Percentiles rank a stretch among this genome's conserved stretches.
Evolutionary conservation across 2,113 vertebrate species (phyloP).

Genomic region (Silurus asotus): DNA sequence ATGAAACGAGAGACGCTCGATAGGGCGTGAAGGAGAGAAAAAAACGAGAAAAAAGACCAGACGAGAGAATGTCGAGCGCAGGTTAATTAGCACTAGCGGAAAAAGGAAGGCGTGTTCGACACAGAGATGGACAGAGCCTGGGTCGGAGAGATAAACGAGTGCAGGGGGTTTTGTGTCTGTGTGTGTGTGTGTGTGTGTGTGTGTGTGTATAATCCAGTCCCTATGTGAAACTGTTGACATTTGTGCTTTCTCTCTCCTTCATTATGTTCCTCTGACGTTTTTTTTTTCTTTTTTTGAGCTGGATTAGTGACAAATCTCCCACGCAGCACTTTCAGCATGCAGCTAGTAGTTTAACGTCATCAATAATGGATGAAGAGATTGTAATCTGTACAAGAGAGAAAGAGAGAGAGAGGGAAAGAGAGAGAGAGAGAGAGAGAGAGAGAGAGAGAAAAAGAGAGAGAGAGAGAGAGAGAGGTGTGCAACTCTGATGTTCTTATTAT

Average conservation of each 20-base stretch:
- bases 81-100: conserved; percentile 43
- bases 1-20: conserved; percentile 69
- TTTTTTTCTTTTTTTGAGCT: conserved; percentile 98
- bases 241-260: conserved; percentile 96
- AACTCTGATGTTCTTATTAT: background rate
- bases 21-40: conserved; percentile 25
- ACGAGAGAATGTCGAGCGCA: conserved; percentile 1
- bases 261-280: conserved; percentile 96
- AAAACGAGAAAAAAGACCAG: background rate
- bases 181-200: conserved; percentile 31
- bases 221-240: conserved; percentile 99
- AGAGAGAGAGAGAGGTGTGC: background rate
- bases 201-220: conserved; percentile 96
- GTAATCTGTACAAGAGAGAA: conserved; percentile 88
- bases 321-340: conserved; percentile 98
- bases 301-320: conserved; percentile 99
- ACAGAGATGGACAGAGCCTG: conserved; percentile 64
- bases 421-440: conserved; percentile 43
- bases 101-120: conserved; percentile 55
- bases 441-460: conserved; percentile 33
- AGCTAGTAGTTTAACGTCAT: conserved; percentile 99
- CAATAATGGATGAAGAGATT: conserved; percentile 99
- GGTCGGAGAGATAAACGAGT: conserved; percentile 32
- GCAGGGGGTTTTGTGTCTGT: conserved; percentile 4
- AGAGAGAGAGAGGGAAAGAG: conserved; percentile 41